Conservation (phyloP, 2,797 vertebrate species). For the Lophura swinhoii region DNA sequence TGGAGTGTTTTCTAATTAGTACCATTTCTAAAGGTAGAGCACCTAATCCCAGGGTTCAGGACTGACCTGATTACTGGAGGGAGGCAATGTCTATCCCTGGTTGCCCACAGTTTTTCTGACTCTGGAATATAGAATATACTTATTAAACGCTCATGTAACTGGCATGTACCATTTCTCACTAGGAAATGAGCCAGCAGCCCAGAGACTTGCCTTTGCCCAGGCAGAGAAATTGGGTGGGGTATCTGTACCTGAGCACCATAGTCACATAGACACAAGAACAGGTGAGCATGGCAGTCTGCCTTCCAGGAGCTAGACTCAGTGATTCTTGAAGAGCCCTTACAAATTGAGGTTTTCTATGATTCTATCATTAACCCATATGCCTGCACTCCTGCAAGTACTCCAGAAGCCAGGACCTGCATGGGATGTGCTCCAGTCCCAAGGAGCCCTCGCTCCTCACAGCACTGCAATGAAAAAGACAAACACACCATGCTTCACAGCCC, state of each 20-base stretch:
- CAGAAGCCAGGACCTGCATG: neutral
- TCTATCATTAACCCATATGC: neutral
- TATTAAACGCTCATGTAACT: neutral
- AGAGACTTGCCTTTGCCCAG: neutral
- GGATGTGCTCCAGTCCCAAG: neutral
- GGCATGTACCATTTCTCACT: neutral
- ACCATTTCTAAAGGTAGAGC: neutral
- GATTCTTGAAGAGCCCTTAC: neutral
- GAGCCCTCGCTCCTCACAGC: neutral
- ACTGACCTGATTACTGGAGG: neutral
- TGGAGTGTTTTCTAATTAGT: neutral
- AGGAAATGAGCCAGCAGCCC: neutral
- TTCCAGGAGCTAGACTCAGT: neutral
- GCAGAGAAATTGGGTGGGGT: neutral
- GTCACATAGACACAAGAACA: neutral
- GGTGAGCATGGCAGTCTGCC: neutral
- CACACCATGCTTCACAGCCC: neutral
- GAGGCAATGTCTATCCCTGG: neutral
- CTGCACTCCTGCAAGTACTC: neutral
- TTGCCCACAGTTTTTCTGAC: neutral
- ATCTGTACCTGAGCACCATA: rapidly evolving
- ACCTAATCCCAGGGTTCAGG: neutral
- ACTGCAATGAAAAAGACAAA: neutral
- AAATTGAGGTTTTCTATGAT: neutral
- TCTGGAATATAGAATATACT: neutral